These are phyloP conservation scores for Eulacestoma nigropectus DNA, from an alignment of 2,113 vertebrate genomes.

Conservation along the genomic window DNA sequence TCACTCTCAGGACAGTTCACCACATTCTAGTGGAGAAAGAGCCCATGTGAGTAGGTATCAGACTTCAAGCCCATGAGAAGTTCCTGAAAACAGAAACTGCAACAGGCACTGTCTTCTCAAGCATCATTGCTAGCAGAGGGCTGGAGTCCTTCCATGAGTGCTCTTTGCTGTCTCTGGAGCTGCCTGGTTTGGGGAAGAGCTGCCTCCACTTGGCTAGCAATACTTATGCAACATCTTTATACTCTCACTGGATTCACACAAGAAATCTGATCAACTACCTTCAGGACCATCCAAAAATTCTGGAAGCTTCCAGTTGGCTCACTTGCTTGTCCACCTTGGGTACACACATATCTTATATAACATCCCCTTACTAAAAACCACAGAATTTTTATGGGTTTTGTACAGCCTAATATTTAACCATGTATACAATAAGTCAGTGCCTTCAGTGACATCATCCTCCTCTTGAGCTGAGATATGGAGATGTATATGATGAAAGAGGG, in stretches of 20 bases:
- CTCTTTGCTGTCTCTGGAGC: neutral
- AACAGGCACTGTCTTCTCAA: neutral
- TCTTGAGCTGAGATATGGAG: neutral
- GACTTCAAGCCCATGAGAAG: neutral
- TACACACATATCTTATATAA: neutral
- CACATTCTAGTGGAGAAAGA: neutral
- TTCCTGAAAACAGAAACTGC: neutral
- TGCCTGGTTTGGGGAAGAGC: neutral
- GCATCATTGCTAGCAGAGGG: neutral
- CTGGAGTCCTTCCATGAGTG: neutral
- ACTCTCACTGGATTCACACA: neutral
- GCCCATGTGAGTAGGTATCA: neutral
- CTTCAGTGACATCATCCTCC: neutral
- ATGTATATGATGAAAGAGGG: neutral
- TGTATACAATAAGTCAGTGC: neutral
- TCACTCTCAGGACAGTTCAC: neutral
- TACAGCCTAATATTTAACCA: neutral
- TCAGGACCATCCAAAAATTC: neutral
- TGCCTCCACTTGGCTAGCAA: neutral
- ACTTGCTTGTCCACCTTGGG: neutral
- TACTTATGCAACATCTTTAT: neutral
- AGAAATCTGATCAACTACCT: neutral
- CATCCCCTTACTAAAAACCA: neutral
- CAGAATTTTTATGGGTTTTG: neutral
- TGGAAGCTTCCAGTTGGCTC: neutral